Percentiles rank a stretch among this genome's conserved stretches.
Evolutionary conservation across 2,797 vertebrate genomes (phyloP).

Genomic region (Setipinna tenuifilis): DNA sequence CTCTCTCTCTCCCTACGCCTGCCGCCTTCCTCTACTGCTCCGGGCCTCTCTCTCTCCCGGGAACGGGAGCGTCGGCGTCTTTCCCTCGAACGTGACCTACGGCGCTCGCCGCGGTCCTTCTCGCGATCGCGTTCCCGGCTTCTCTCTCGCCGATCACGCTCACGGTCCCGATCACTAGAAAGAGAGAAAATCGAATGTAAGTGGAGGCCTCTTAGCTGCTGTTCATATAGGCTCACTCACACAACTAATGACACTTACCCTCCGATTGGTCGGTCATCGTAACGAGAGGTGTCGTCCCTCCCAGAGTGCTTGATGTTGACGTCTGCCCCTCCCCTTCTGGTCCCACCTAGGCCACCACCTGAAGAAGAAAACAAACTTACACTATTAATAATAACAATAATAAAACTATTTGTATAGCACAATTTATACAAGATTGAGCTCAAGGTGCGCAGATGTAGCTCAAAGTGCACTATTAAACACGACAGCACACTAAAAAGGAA

Average conservation of each 20-base stretch:
- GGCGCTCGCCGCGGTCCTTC: conserved; percentile 78
- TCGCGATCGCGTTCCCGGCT: conserved; percentile 83
- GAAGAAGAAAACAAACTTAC: neutral
- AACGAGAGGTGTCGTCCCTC: conserved; percentile 83
- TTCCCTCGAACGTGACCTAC: conserved; percentile 80
- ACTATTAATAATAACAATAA: too few species aligned
- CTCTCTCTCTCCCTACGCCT: conserved; percentile 69
- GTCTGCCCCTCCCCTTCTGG: conserved; percentile 86
- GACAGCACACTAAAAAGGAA: too few species aligned
- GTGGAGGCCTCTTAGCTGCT: neutral
- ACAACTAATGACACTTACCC: conserved; percentile 60
- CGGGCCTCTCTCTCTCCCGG: conserved; percentile 70
- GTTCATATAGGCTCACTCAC: neutral
- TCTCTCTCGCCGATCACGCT: conserved; percentile 81
- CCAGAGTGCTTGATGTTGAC: conserved; percentile 94
- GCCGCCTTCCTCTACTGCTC: conserved; percentile 46
- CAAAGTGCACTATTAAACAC: neutral
- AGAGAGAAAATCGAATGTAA: neutral
- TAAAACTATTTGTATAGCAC: too few species aligned
- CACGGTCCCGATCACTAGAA: conserved; percentile 70
- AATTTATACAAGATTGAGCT: too few species aligned
- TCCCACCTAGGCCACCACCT: conserved; percentile 80
- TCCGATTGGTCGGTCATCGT: conserved; percentile 76
- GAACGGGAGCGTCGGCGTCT: conserved; percentile 74
- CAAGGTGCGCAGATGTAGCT: too few species aligned